phyloP scores from a whole-genome alignment of 2,113 vertebrate species.

The Crotalus horridus region DNA sequence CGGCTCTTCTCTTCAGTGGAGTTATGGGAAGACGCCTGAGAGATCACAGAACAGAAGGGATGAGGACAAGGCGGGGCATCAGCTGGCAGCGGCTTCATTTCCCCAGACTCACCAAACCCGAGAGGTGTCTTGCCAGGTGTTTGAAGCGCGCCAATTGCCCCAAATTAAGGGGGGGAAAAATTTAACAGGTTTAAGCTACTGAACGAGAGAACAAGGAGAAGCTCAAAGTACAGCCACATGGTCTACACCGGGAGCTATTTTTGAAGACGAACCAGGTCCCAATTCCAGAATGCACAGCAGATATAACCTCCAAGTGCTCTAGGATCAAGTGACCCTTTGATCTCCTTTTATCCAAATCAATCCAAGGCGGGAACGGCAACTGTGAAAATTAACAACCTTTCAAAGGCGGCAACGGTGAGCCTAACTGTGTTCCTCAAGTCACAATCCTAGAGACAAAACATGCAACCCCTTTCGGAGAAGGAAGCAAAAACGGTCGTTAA shows the following conservation, averaged over 20 bases:
- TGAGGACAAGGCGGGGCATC: constrained; percentile 53
- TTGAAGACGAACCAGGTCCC: neutral
- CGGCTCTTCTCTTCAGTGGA: constrained; percentile 77
- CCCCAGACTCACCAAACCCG: constrained; percentile 47
- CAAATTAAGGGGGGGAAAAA: neutral
- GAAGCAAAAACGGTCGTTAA: neutral
- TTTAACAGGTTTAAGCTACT: constrained; percentile 12
- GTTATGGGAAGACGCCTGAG: constrained; percentile 78
- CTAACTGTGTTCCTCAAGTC: neutral
- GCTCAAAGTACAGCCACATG: neutral
- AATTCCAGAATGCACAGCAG: constrained; percentile 7
- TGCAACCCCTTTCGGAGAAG: neutral
- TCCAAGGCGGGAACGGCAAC: neutral
- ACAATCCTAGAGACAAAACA: neutral
- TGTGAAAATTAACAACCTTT: neutral
- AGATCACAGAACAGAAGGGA: constrained; percentile 65
- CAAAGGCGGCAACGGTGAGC: neutral
- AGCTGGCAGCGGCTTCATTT: neutral
- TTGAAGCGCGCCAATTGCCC: constrained; percentile 16
- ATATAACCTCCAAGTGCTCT: neutral
- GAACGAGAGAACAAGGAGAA: constrained; percentile 13
- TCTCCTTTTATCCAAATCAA: constrained; percentile 24
- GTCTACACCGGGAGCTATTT: neutral
- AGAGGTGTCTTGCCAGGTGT: constrained; percentile 28
- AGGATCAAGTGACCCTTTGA: neutral